These are phyloP conservation scores for Artibeus jamaicensis DNA, from an alignment of 2,797 vertebrate genomes.

Conservation along the genomic window DNA sequence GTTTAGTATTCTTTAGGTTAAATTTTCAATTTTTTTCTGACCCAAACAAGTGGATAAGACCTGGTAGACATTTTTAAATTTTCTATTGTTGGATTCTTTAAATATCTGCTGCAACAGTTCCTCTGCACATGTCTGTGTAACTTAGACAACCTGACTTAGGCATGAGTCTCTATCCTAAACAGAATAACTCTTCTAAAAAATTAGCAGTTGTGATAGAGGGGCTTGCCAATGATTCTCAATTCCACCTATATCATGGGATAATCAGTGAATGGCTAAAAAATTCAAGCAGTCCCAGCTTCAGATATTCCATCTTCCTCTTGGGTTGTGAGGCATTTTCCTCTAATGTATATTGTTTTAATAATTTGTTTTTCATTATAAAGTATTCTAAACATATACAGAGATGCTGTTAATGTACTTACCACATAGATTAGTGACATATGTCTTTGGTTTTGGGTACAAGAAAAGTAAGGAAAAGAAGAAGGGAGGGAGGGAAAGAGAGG, in stretches of 20 bases:
- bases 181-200: not conserved
- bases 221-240: not conserved
- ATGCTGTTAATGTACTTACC: not conserved
- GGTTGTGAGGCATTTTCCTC: not conserved
- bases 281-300: not conserved
- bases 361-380: not conserved
- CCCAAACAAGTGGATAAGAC: not conserved
- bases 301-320: not conserved
- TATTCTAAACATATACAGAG: not conserved
- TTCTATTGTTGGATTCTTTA: not conserved
- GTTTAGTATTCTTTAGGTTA: not conserved
- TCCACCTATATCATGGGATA: rapidly evolving
- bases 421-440: not conserved
- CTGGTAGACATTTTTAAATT: not conserved
- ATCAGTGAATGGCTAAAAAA: not conserved
- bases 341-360: not conserved
- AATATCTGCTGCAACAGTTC: not conserved
- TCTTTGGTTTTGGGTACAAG: not conserved
- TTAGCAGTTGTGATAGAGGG: not conserved
- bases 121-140: not conserved
- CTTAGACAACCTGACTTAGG: not conserved
- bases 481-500: not conserved
- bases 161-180: not conserved
- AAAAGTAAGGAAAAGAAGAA: not conserved
- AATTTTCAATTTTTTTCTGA: not conserved